Conservation (phyloP, 2,797 vertebrate genomes). For the Premnoplex brunnescens region DNA sequence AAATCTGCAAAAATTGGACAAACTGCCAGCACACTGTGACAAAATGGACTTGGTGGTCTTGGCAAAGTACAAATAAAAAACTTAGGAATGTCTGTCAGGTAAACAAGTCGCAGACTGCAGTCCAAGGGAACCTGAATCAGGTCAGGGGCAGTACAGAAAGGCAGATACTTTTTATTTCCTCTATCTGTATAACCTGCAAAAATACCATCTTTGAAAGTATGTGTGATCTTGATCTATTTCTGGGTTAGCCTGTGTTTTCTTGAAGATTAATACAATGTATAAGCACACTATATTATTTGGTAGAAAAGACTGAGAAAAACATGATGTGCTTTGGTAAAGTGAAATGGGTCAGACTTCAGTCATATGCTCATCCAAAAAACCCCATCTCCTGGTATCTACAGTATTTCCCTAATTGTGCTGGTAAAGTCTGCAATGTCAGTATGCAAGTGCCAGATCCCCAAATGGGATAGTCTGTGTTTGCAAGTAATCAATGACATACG, state of each 20-base stretch:
- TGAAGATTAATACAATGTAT: constrained; percentile 27
- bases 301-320: constrained; percentile 17
- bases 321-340: constrained; percentile 9
- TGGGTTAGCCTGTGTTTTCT: constrained; percentile 61
- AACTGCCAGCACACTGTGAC: not conserved
- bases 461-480: not conserved
- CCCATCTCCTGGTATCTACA: constrained; percentile 28
- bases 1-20: not conserved
- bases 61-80: not conserved
- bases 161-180: constrained; percentile 51
- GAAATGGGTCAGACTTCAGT: constrained; percentile 19
- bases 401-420: not conserved
- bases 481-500: not conserved
- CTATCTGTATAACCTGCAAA: constrained; percentile 56
- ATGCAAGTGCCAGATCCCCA: not conserved
- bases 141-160: constrained; percentile 36
- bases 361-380: not conserved
- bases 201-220: constrained; percentile 66
- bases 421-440: not conserved
- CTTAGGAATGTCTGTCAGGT: not conserved
- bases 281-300: constrained; percentile 4
- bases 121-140: constrained; percentile 14
- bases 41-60: not conserved
- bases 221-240: constrained; percentile 54
- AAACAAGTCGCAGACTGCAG: constrained; percentile 10